These are phyloP conservation scores for Myotis planiceps DNA, from an alignment of 2,797 vertebrate species.

Conservation along the genomic window DNA sequence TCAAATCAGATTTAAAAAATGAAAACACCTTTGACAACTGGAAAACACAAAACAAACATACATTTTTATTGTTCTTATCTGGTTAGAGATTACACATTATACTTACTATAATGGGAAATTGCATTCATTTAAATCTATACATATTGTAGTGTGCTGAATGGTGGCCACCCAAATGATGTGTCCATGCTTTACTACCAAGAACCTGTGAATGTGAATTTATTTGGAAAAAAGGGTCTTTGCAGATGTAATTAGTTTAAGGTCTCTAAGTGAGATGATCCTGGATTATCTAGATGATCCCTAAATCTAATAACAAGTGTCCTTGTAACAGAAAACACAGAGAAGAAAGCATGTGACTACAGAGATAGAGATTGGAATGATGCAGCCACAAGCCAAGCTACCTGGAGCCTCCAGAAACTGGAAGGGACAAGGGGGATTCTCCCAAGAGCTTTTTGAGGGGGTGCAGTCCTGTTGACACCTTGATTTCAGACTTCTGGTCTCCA, in stretches of 20 bases:
- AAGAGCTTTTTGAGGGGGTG: no score
- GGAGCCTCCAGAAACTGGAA: background rate
- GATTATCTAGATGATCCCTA: background rate
- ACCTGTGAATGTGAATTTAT: background rate
- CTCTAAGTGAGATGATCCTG: background rate
- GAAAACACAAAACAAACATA: background rate
- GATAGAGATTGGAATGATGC: background rate
- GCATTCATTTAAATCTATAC: background rate
- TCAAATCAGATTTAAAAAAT: background rate
- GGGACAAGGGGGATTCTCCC: background rate
- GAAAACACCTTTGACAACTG: background rate
- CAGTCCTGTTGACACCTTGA: background rate
- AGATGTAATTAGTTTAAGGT: background rate
- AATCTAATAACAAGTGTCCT: background rate
- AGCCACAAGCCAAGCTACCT: background rate
- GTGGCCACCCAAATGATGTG: background rate
- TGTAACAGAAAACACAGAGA: background rate
- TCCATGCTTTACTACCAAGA: background rate
- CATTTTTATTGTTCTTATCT: background rate
- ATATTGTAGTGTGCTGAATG: background rate
- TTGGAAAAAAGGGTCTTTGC: background rate
- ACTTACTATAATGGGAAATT: background rate
- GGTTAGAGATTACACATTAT: background rate
- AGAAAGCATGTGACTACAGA: background rate
- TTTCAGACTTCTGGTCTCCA: background rate